phyloP scores from a whole-genome alignment of 2,888 invertebrate species.

The Leptopterna dolabrata region DNA sequence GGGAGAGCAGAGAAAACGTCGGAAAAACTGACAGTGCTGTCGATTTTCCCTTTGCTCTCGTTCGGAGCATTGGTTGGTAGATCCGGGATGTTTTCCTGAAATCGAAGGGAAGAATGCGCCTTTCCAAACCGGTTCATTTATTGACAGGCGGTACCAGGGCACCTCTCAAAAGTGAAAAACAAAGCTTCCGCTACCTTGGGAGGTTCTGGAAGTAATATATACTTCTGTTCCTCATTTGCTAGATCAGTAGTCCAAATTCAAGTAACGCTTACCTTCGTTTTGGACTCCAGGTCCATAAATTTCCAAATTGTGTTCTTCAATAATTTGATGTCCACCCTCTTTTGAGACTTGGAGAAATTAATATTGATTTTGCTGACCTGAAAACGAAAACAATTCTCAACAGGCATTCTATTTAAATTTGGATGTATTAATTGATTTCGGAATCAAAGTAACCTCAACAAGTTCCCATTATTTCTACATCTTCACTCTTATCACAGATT shows the following conservation, averaged over 20 bases:
- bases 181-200: no score
- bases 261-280: background rate
- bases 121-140: no score
- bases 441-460: background rate
- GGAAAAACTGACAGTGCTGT: constrained; percentile 43
- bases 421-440: background rate
- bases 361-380: constrained; percentile 55
- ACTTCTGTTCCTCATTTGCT: no score
- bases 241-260: background rate
- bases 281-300: constrained; percentile 46
- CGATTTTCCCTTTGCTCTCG: background rate
- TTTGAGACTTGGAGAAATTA: constrained; percentile 57
- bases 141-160: background rate
- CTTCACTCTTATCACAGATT: no score
- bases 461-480: no score
- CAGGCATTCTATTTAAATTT: no score
- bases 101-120: no score
- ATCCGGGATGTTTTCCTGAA: constrained; percentile 29
- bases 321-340: constrained; percentile 57
- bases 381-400: background rate
- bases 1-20: constrained; percentile 45
- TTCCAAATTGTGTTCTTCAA: constrained; percentile 57
- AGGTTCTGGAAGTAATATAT: no score
- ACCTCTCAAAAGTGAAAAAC: no score
- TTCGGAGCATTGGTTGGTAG: background rate